phyloP scores from a whole-genome alignment of 2,113 vertebrate species.

The Carassius auratus region DNA sequence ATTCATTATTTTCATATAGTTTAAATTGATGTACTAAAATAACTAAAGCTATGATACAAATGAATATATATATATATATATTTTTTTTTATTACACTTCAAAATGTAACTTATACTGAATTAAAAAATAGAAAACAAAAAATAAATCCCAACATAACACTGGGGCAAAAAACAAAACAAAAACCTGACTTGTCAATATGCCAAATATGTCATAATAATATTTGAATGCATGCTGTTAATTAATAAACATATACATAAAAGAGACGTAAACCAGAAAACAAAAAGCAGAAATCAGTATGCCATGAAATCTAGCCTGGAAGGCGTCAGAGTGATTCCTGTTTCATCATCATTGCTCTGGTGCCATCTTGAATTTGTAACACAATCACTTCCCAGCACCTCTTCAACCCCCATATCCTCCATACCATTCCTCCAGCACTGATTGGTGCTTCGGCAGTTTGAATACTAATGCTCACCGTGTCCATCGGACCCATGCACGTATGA shows the following conservation, averaged over 20 bases:
- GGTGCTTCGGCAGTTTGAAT: conserved; percentile 31
- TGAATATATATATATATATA: no score
- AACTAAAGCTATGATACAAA: background rate
- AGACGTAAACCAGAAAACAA: background rate
- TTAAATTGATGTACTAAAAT: background rate
- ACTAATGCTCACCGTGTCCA: conserved; percentile 18
- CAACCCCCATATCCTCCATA: background rate
- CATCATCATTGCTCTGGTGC: conserved; percentile 29
- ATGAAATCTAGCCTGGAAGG: background rate
- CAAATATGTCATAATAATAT: background rate
- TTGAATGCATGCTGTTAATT: background rate
- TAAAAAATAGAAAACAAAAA: background rate
- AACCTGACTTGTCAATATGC: background rate
- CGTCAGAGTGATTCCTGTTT: background rate
- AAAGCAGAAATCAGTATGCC: conserved; percentile 8
- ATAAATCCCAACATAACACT: background rate
- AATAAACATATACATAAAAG: background rate
- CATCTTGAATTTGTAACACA: conserved; percentile 29
- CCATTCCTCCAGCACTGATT: conserved; percentile 29
- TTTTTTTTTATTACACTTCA: no score
- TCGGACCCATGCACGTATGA: background rate
- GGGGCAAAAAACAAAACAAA: no score
- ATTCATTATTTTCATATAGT: no score
- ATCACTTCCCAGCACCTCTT: conserved; percentile 28
- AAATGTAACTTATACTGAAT: no score